Percentiles rank a stretch among this genome's conserved stretches.
phyloP scores from a whole-genome alignment of 2,888 invertebrate species.

The Lymantria dispar region DNA sequence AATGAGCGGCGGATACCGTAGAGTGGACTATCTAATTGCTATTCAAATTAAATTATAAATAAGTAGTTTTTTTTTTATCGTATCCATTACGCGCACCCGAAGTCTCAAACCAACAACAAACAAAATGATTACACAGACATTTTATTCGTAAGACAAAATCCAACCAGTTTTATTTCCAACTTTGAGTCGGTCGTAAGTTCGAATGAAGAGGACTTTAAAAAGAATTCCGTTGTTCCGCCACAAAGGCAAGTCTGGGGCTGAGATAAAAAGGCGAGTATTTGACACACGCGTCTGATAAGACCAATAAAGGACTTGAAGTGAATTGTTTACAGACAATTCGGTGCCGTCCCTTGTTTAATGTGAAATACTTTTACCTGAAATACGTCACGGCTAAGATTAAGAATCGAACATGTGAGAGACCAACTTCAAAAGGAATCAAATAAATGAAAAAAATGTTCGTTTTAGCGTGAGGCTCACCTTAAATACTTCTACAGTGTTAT shows the following conservation, averaged over 20 bases:
- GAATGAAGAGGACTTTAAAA: conserved; percentile 29
- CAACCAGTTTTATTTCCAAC: conserved; percentile 17
- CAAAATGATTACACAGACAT: neutral
- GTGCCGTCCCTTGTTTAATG: conserved; percentile 69
- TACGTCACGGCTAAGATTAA: conserved; percentile 54
- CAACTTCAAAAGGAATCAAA: conserved; percentile 66
- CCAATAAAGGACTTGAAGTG: conserved; percentile 63
- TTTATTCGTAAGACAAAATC: conserved; percentile 5
- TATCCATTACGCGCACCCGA: neutral
- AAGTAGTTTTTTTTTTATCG: no score
- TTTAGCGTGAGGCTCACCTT: neutral
- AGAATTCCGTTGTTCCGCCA: conserved; percentile 27
- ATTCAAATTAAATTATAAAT: no score
- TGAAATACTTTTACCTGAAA: conserved; percentile 67
- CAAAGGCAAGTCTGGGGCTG: conserved; percentile 20
- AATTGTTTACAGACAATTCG: conserved; percentile 70
- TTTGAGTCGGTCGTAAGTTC: conserved; percentile 22
- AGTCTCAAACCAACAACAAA: neutral
- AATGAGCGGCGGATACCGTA: no score
- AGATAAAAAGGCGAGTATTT: conserved; percentile 41
- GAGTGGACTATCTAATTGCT: no score
- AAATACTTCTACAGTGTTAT: no score
- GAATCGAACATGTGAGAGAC: conserved; percentile 42
- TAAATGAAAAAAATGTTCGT: conserved; percentile 50
- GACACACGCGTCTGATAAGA: conserved; percentile 62